phyloP scores from a whole-genome alignment of 2,888 invertebrate species.

The Drosophila mimetica region DNA sequence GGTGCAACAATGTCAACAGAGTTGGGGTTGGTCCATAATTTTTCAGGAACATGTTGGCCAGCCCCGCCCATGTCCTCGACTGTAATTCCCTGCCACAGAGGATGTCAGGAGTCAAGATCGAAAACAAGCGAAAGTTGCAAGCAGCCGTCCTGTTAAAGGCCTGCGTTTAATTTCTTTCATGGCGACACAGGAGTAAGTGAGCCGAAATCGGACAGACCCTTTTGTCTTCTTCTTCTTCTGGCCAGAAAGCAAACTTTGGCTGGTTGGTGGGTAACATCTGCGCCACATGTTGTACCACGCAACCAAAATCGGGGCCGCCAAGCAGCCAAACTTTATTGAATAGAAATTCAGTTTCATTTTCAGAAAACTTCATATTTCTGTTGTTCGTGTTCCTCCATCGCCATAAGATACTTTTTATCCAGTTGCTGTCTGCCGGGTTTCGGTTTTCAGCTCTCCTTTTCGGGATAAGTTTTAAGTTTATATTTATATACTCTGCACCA shows the following conservation, averaged over 20 bases:
- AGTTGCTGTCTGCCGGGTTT: conserved; percentile 2
- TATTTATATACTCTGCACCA: neutral
- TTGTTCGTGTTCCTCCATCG: conserved; percentile 29
- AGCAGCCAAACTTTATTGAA: conserved; percentile 64
- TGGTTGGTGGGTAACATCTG: conserved; percentile 12
- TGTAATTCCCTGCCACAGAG: conserved; percentile 28
- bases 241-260: conserved; percentile 22
- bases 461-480: too few relatives aligned
- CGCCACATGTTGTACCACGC: conserved; percentile 19
- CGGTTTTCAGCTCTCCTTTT: conserved; percentile 3
- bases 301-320: conserved; percentile 40
- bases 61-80: conserved; percentile 25
- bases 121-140: conserved; percentile 44
- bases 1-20: neutral
- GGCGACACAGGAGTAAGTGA: conserved; percentile 41
- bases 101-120: conserved; percentile 70
- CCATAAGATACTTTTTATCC: conserved; percentile 3
- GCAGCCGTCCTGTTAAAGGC: conserved; percentile 47
- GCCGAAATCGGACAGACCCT: conserved; percentile 55
- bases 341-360: conserved; percentile 51
- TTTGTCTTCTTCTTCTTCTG: conserved; percentile 8
- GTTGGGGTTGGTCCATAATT: conserved; percentile 60
- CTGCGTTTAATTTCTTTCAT: conserved; percentile 72
- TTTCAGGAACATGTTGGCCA: conserved; percentile 20
- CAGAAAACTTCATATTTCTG: conserved; percentile 47